Evolutionary conservation across 2,888 invertebrate species (phyloP).

Genomic region (Cryptocephalus moraei): DNA sequence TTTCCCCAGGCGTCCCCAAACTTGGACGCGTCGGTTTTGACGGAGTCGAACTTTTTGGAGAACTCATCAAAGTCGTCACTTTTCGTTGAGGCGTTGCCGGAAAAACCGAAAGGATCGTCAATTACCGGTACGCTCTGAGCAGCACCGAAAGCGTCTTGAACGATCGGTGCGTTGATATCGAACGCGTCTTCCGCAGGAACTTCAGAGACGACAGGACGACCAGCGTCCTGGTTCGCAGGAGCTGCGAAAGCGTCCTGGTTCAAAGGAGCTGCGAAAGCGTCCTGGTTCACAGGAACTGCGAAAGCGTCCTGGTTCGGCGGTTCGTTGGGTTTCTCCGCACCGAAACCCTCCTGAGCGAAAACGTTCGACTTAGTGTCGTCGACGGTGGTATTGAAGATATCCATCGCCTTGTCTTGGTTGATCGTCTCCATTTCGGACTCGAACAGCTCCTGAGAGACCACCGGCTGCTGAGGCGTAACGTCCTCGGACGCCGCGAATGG

Average conservation of each 20-base stretch:
- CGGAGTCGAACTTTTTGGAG: slow-evolving; percentile 77
- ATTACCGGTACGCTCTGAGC: background rate
- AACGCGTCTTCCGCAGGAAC: background rate
- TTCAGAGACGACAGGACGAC: background rate
- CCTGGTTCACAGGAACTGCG: background rate
- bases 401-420: slow-evolving; percentile 8
- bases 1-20: slow-evolving; percentile 34
- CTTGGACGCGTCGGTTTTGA: slow-evolving; percentile 39
- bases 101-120: background rate
- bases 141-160: slow-evolving; percentile 12
- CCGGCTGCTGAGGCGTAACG: slow-evolving; percentile 1
- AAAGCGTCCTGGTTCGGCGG: background rate
- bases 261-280: background rate
- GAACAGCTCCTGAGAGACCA: background rate
- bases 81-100: background rate
- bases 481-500: slow-evolving; percentile 37
- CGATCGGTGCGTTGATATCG: background rate
- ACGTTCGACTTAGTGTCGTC: background rate
- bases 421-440: slow-evolving; percentile 11
- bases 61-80: slow-evolving; percentile 75
- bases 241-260: background rate
- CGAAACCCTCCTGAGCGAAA: no score
- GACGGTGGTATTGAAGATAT: slow-evolving; percentile 12
- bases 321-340: no score
- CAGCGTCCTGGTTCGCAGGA: background rate